Percentiles rank a stretch among this genome's conserved stretches.
Conservation (phyloP, 2,888 invertebrate species). For the Cephus runcator region DNA sequence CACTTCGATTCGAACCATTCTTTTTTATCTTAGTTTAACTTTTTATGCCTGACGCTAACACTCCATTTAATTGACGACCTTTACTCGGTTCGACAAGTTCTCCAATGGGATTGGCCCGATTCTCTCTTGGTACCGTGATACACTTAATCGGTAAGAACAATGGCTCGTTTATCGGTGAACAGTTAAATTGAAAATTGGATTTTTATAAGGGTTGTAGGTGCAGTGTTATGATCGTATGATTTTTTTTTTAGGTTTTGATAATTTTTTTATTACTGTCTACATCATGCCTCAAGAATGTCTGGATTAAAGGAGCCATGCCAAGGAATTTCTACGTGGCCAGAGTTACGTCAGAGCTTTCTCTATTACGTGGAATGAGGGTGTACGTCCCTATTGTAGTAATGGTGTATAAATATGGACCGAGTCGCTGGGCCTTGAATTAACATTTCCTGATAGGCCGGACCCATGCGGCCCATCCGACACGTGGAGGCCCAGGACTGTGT, state of each 20-base stretch:
- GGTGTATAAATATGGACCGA: constrained; percentile 9
- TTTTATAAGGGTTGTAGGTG: neutral
- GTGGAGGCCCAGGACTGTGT: constrained; percentile 28
- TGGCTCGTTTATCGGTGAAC: neutral
- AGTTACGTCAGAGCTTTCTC: constrained; percentile 35
- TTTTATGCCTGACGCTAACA: neutral
- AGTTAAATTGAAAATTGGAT: neutral
- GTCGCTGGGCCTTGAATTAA: neutral
- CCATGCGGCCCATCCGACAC: neutral
- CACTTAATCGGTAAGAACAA: neutral
- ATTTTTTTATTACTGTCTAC: neutral
- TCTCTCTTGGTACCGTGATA: neutral
- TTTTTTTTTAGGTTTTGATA: neutral
- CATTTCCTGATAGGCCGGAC: constrained; percentile 5
- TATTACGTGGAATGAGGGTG: constrained; percentile 24
- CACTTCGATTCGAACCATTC: neutral
- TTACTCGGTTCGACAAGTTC: neutral
- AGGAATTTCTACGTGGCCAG: neutral
- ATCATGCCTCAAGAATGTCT: neutral
- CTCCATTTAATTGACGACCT: neutral
- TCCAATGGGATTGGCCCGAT: neutral
- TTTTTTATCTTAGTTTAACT: neutral
- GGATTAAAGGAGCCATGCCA: neutral
- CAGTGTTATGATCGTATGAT: neutral
- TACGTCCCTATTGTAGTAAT: constrained; percentile 2